phyloP scores from a whole-genome alignment of 2,797 vertebrate genomes.

The Macropodus opercularis region DNA sequence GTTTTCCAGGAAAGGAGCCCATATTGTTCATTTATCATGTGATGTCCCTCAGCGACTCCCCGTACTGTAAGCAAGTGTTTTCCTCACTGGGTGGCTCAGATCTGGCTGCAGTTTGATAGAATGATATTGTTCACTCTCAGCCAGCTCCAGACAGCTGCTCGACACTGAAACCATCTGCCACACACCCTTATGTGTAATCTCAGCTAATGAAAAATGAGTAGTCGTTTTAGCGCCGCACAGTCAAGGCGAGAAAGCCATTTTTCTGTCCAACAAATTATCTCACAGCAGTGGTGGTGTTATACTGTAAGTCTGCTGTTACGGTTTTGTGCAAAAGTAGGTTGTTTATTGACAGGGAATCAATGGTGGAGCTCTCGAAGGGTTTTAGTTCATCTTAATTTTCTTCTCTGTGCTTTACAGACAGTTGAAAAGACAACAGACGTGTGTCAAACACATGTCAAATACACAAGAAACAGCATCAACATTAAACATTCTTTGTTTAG shows the following conservation, averaged over 20 bases:
- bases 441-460: no score
- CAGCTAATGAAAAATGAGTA: conserved; percentile 74
- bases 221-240: conserved; percentile 41
- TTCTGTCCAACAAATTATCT: conserved; percentile 71
- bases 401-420: no score
- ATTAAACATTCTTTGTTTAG: background rate
- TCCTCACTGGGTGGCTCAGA: conserved; percentile 66
- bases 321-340: background rate
- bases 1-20: conserved; percentile 58
- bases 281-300: background rate
- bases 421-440: no score
- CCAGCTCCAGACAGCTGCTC: conserved; percentile 73
- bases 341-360: background rate
- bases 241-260: conserved; percentile 26
- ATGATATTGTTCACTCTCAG: conserved; percentile 68
- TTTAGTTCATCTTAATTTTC: background rate
- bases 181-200: conserved; percentile 64
- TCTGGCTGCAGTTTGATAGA: conserved; percentile 63
- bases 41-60: conserved; percentile 44
- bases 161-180: conserved; percentile 67
- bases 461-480: no score
- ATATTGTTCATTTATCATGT: conserved; percentile 72
- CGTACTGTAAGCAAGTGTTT: conserved; percentile 61
- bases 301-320: conserved; percentile 30
- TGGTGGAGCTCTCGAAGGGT: no score